Percentiles rank a stretch among this genome's conserved stretches.
Evolutionary conservation across 2,113 vertebrate species (phyloP).

Genomic region (Coregonus clupeaformis): DNA sequence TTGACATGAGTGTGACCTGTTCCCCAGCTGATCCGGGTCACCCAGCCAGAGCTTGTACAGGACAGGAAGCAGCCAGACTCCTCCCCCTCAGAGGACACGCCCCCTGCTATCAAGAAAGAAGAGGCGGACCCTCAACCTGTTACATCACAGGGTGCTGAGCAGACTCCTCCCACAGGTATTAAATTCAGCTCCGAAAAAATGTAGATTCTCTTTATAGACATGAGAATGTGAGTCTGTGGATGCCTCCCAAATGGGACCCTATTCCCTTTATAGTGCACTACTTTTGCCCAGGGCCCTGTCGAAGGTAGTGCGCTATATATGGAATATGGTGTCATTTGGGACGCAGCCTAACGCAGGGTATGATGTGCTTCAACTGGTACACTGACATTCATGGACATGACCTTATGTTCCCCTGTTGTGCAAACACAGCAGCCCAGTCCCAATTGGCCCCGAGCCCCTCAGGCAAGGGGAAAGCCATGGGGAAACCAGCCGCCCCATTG

Average conservation of each 20-base stretch:
- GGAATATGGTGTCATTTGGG: too few relatives aligned
- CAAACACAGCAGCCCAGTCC: conserved; percentile 67
- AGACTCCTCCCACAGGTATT: conserved; percentile 72
- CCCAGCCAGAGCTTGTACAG: conserved; percentile 88
- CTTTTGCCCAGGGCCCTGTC: too few relatives aligned
- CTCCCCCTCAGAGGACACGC: conserved; percentile 78
- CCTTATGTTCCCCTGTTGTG: not conserved
- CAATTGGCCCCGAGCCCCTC: conserved; percentile 63
- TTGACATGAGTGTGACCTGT: not conserved
- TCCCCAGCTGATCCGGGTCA: conserved; percentile 90
- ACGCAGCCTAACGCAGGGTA: too few relatives aligned
- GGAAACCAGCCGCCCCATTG: conserved; percentile 68
- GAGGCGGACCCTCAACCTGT: conserved; percentile 62
- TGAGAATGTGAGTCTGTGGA: too few relatives aligned
- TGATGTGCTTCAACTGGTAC: too few relatives aligned
- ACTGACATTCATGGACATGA: too few relatives aligned
- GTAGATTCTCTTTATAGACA: not conserved
- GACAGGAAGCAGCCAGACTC: conserved; percentile 90
- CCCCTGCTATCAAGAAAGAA: conserved; percentile 77
- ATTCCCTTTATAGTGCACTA: too few relatives aligned
- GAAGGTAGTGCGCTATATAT: too few relatives aligned
- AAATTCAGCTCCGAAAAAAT: not conserved
- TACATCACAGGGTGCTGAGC: conserved; percentile 58
- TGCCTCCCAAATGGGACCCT: too few relatives aligned
- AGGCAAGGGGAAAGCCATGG: conserved; percentile 75